These are phyloP conservation scores for Lineus longissimus DNA, from an alignment of 1,140 invertebrate species.

Conservation along the genomic window DNA sequence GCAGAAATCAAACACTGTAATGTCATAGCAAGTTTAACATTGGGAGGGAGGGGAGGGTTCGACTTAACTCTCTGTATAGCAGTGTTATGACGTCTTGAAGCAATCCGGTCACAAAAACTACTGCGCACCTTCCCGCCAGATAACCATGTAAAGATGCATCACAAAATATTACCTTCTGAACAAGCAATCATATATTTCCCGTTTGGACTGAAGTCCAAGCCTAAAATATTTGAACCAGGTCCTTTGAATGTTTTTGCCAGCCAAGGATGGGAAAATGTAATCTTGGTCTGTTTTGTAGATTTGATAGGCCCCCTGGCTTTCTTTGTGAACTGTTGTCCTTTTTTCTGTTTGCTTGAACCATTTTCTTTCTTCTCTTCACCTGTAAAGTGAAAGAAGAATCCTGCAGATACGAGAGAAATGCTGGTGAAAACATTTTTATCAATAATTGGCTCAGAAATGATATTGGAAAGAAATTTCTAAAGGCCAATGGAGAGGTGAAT, in stretches of 20 bases:
- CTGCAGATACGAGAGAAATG: no score
- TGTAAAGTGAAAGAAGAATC: not conserved
- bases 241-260: constrained; percentile 73
- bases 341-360: not conserved
- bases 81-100: no score
- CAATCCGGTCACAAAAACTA: no score
- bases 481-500: no score
- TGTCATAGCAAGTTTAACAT: no score
- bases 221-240: constrained; percentile 68
- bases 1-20: not conserved
- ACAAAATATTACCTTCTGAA: constrained; percentile 68
- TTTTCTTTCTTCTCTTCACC: not conserved
- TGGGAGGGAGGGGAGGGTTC: no score
- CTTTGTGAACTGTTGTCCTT: not conserved
- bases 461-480: no score
- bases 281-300: constrained; percentile 11
- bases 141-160: no score
- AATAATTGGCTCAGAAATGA: no score
- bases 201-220: constrained; percentile 76
- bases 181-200: constrained; percentile 78
- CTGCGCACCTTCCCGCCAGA: no score
- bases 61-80: no score
- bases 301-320: constrained; percentile 8
- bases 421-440: no score
- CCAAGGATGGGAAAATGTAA: constrained; percentile 68